Percentiles rank a stretch among this genome's conserved stretches.
Evolutionary conservation across 2,888 invertebrate genomes (phyloP).

Genomic region (Siphlonurus alternatus): DNA sequence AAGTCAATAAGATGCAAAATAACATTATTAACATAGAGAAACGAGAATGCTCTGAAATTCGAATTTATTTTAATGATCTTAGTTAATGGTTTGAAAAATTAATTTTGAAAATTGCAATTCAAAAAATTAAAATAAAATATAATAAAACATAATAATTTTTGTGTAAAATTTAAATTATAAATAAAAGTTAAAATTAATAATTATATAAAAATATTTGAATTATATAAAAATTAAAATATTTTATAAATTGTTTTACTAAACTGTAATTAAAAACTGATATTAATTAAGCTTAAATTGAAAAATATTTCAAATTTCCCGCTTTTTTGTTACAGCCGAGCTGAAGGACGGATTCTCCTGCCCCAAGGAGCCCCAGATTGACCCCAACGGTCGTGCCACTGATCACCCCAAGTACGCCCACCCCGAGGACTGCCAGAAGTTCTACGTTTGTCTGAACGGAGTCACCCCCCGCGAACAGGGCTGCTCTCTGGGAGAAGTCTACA

Average conservation of each 20-base stretch:
- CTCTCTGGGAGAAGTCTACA: constrained; percentile 77
- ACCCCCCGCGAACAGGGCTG: constrained; percentile 81
- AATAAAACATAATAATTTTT: too few relatives aligned
- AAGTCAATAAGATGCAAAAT: neutral
- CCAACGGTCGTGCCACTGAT: constrained; percentile 51
- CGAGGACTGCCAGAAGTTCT: constrained; percentile 79
- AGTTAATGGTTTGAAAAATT: too few relatives aligned
- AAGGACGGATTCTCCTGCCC: constrained; percentile 79
- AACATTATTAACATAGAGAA: neutral
- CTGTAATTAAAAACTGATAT: too few relatives aligned
- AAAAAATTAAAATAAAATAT: too few relatives aligned
- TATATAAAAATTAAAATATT: too few relatives aligned
- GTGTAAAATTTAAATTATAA: too few relatives aligned
- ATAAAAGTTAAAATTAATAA: too few relatives aligned
- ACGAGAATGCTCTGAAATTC: neutral
- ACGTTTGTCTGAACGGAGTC: constrained; percentile 70
- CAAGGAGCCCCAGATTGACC: constrained; percentile 43
- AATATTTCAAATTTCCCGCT: too few relatives aligned
- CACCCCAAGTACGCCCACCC: constrained; percentile 79
- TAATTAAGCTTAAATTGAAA: too few relatives aligned
- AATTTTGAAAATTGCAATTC: too few relatives aligned
- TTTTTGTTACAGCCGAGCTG: constrained; percentile 53
- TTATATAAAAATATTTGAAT: too few relatives aligned
- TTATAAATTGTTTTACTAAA: too few relatives aligned
- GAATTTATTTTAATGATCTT: neutral